These are phyloP conservation scores for Microctenopoma steveboyesi DNA, from an alignment of 2,797 vertebrate species.

Conservation along the genomic window DNA sequence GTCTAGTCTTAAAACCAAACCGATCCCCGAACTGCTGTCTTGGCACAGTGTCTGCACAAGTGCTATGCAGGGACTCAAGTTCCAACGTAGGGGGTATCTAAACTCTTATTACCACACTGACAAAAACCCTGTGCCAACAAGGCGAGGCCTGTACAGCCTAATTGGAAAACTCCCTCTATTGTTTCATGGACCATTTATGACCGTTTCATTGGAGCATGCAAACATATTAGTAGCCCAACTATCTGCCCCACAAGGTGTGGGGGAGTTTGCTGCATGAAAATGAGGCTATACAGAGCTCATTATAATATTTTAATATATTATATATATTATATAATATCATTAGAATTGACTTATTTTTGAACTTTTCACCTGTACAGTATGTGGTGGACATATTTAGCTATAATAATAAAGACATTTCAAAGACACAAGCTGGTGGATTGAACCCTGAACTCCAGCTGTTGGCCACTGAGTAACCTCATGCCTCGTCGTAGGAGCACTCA, in stretches of 20 bases:
- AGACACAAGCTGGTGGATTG: neutral
- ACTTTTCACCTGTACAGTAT: neutral
- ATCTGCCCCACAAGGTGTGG: neutral
- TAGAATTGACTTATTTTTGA: slow-evolving; percentile 2
- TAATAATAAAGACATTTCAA: neutral
- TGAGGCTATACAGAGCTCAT: neutral
- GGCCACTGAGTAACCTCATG: neutral
- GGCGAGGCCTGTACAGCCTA: slow-evolving; percentile 45
- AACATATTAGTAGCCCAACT: slow-evolving; percentile 10
- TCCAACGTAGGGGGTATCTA: slow-evolving; percentile 64
- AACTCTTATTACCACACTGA: slow-evolving; percentile 66
- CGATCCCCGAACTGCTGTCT: slow-evolving; percentile 72
- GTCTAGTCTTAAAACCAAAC: slow-evolving; percentile 71
- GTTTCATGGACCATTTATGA: slow-evolving; percentile 26
- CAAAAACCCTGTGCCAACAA: slow-evolving; percentile 60
- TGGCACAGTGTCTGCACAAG: slow-evolving; percentile 70
- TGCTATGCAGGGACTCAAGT: slow-evolving; percentile 65
- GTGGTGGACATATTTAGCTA: neutral
- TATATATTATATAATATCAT: too few species aligned
- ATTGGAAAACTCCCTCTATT: slow-evolving; percentile 53
- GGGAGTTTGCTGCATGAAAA: neutral
- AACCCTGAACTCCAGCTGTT: neutral
- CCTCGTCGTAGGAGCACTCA: neutral
- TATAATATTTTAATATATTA: neutral
- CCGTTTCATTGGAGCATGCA: slow-evolving; percentile 24